Conservation (phyloP, 2,888 invertebrate genomes). For the Terebella lapidaria region DNA sequence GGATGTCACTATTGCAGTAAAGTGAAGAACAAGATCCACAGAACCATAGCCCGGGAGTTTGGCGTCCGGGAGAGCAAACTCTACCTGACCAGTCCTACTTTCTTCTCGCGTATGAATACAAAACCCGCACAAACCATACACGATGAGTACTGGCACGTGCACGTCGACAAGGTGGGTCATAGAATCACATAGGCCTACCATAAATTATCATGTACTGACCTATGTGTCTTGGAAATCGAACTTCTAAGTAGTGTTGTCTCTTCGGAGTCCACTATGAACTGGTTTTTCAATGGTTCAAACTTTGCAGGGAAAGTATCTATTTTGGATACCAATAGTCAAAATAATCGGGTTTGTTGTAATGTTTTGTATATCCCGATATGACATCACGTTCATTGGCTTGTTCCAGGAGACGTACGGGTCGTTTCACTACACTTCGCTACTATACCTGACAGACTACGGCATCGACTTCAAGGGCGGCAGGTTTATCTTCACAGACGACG, state of each 20-base stretch:
- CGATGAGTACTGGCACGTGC: constrained; percentile 55
- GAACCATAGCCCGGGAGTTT: constrained; percentile 72
- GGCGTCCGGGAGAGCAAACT: constrained; percentile 64
- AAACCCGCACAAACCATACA: constrained; percentile 68
- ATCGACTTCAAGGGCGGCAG: constrained; percentile 77
- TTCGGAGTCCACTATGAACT: too few species aligned
- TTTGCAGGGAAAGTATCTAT: too few species aligned
- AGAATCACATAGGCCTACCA: too few species aligned
- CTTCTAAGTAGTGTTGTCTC: too few species aligned
- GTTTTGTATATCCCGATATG: too few species aligned
- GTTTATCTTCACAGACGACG: constrained; percentile 71
- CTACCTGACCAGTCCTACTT: constrained; percentile 79
- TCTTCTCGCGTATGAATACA: constrained; percentile 75
- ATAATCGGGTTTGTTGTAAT: too few species aligned
- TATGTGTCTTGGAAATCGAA: too few species aligned
- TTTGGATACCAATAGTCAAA: too few species aligned
- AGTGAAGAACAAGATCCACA: constrained; percentile 72
- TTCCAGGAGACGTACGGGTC: constrained; percentile 75
- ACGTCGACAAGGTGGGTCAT: constrained; percentile 15
- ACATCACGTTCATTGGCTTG: too few species aligned
- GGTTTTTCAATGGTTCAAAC: too few species aligned
- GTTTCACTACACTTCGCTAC: constrained; percentile 79
- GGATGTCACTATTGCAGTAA: constrained; percentile 52
- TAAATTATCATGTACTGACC: too few species aligned
- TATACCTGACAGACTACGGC: constrained; percentile 73